Evolutionary conservation across 2,113 vertebrate species (phyloP).

Genomic region (Sapajus apella): DNA sequence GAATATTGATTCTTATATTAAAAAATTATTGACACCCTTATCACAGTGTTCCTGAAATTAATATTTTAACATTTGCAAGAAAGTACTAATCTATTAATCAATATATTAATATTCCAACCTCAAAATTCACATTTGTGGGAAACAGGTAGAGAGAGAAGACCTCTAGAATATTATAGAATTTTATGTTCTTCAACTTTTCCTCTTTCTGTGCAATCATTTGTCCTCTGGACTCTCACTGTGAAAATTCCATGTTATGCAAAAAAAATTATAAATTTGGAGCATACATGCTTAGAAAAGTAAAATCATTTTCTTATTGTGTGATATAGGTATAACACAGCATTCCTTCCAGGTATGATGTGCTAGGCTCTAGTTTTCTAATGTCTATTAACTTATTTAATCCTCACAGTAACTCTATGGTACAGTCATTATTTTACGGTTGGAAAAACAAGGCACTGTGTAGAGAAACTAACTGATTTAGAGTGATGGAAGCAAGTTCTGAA

Average conservation of each 20-base stretch:
- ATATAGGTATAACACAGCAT: not conserved
- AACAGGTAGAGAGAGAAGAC: not conserved
- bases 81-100: constrained; percentile 56
- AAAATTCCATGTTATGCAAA: not conserved
- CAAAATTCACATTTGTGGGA: constrained; percentile 34
- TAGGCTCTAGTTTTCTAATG: not conserved
- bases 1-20: constrained; percentile 66
- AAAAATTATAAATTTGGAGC: not conserved
- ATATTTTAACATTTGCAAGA: constrained; percentile 72
- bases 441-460: not conserved
- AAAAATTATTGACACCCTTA: constrained; percentile 59
- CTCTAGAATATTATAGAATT: constrained; percentile 23
- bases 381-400: not conserved
- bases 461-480: not conserved
- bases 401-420: not conserved
- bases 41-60: constrained; percentile 71
- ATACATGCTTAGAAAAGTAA: not conserved
- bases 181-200: not conserved
- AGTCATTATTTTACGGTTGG: not conserved
- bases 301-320: not conserved
- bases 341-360: not conserved
- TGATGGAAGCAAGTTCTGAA: not conserved
- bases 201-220: not conserved
- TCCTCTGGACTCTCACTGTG: not conserved
- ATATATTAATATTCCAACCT: constrained; percentile 59